Conservation (phyloP, 2,888 invertebrate genomes). For the Leptinotarsa haldemani region DNA sequence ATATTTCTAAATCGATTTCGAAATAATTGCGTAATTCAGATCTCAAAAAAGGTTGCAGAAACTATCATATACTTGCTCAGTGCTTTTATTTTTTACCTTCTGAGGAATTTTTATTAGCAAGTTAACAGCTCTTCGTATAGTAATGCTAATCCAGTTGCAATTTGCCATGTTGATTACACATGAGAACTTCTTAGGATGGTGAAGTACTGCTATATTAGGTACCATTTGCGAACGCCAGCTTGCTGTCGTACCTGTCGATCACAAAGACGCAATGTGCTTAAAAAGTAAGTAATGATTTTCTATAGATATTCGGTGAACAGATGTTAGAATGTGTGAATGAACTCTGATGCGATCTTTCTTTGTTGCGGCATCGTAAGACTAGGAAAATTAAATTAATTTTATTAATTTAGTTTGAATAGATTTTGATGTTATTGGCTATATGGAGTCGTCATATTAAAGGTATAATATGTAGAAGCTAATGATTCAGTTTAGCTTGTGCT, state of each 20-base stretch:
- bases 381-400: background rate
- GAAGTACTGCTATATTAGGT: slow-evolving; percentile 19
- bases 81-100: background rate
- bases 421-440: background rate
- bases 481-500: too few relatives aligned
- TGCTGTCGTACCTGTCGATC: slow-evolving; percentile 11
- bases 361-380: background rate
- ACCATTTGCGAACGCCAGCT: slow-evolving; percentile 17
- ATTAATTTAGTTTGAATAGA: background rate
- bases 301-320: slow-evolving; percentile 15
- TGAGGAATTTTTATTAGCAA: too few relatives aligned
- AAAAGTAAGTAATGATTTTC: slow-evolving; percentile 14
- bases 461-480: background rate
- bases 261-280: slow-evolving; percentile 18
- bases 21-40: background rate
- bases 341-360: slow-evolving; percentile 7
- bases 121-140: background rate
- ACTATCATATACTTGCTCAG: background rate
- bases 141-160: slow-evolving; percentile 8
- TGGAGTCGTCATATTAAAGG: background rate
- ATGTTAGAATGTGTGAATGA: slow-evolving; percentile 14
- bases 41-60: too few relatives aligned
- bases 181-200: slow-evolving; percentile 2
- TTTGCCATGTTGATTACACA: slow-evolving; percentile 8
- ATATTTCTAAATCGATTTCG: background rate